Evolutionary conservation across 2,888 invertebrate genomes (phyloP), one percentile per base, ranked within the genome.

Genomic region (Eupithecia insigniata): DNA sequence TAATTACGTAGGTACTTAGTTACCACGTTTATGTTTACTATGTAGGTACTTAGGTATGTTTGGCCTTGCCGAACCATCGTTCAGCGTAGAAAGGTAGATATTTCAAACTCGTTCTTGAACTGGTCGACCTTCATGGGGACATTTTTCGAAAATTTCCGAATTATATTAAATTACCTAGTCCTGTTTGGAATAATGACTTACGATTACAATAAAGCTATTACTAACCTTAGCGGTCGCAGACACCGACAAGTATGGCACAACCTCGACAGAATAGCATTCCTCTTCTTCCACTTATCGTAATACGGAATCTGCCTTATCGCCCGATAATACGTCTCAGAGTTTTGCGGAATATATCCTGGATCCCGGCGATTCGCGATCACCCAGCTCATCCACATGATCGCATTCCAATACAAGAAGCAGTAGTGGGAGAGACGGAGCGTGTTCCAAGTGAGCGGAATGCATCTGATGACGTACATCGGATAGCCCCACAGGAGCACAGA

Each of bases 371-470:
- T 98, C 6, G 98, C 98, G 66, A 98, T 96, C 71, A 98, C 95
- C 97, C 98, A 98, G 83, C 98, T 97, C 14, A 98, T 93, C 98
- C 98, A 98, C 98, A 99, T 98, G 14, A 98, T 96, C 7, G 96
- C 95, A 89, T 98, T 98, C 97, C 98, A 97, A 84, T 98, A 97
- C 77, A 98, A 96, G 88, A 98, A 99, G 84, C 97, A 96, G 83
- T 98, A 97, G 88, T 98, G 98, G 0, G 97, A 97, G 0, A 97
- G 96, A 0, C 98, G 95, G 58, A 98, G 91, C 10, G 97, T 96
- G 85, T 98, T 97, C 98, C 98, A 98, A 0, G 98, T 98, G 60
- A 97, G 95, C 1, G 98, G 98, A 77, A 98, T 96, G 82, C 98
- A 98, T 96, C 97, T 95, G 76, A 98, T 96, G 82, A 98, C 95